Base-by-base conservation (phyloP, 2,888 invertebrate genomes). In the Strigamia transsilvanica region DNA sequence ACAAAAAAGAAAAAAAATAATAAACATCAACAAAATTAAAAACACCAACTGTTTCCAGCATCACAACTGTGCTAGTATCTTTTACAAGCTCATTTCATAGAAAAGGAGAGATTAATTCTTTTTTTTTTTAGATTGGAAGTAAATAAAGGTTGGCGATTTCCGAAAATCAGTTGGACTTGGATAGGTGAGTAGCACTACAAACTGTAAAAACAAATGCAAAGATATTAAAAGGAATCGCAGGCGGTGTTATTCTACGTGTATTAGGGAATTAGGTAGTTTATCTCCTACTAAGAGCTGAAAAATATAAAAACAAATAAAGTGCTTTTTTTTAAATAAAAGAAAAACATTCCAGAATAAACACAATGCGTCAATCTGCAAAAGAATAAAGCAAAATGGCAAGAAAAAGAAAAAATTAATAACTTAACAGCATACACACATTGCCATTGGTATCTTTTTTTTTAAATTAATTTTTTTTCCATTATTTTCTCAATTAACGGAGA, bases 241-340 rank as follows among this genome's bases (percentile, higher is more conserved):
- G 56, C 21, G 56, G 56, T 56, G 56, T 56, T 56, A 56, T 56
- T 56, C 56, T 56, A 56, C 46, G 46, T n/a, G 46, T n/a, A 46
- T 56, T 56, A 56, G 56, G 56, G 56, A 56, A 56, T 56, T 56
- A 56, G 21, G 56, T 56, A 56, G 18, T 46, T 46, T 56, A 18
- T 56, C 56, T 56, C 56, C 56, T 56, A 56, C n/a, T 56, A 56
- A 56, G 56, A 56, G 56, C 56, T 56, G 56, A 56, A 56, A 56
- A 56, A 56, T 56, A 56, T 56, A 18, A 56, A 56, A 56, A 56
- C 21, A 56, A 56, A 56, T 56, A 18, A 56, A 18, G 56, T 56
- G 56, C 56, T n/a, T n/a, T 51, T 51, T 51, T 51, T 42, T 42
- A 85, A 83, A 32, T 7, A 81, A 21, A 51, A n/a, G 21, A 18